phyloP scores from a whole-genome alignment of 92 coral and sea anemone genomes.

The Actinostola sp. region DNA sequence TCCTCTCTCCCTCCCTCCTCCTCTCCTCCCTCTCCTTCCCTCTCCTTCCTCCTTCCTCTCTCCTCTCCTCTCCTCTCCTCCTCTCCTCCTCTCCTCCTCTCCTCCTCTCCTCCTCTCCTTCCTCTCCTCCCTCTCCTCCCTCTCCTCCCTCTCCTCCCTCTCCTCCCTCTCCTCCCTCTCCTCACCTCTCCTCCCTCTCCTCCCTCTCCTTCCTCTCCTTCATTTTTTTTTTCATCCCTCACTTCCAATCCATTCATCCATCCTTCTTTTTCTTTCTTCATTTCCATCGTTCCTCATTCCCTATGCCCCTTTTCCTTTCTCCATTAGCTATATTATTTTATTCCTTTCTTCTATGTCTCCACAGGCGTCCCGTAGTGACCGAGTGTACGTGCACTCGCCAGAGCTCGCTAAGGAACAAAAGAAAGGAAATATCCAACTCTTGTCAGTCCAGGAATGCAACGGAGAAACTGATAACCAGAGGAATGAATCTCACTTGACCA shows the following conservation, averaged over 20 bases:
- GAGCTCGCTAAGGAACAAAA: slow-evolving; percentile 29
- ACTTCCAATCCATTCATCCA: too few species aligned
- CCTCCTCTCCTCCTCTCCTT: not conserved
- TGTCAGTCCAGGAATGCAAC: slow-evolving; percentile 17
- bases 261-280: too few species aligned
- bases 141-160: too few species aligned
- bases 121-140: too few species aligned
- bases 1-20: not conserved
- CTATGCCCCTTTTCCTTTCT: too few species aligned
- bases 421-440: slow-evolving; percentile 41
- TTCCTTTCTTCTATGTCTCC: not conserved
- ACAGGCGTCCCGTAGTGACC: slow-evolving; percentile 18
- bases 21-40: slow-evolving; percentile 1
- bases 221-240: too few species aligned
- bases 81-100: not conserved
- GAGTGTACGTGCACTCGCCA: slow-evolving; percentile 72
- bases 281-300: too few species aligned
- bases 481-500: not conserved
- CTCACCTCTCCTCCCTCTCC: too few species aligned
- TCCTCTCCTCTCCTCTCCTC: not conserved
- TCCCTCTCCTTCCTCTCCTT: too few species aligned
- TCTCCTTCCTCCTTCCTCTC: not conserved
- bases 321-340: too few species aligned
- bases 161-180: too few species aligned
- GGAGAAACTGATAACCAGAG: not conserved